Conservation (phyloP, 2,888 invertebrate genomes). For the Drosophila dives region DNA sequence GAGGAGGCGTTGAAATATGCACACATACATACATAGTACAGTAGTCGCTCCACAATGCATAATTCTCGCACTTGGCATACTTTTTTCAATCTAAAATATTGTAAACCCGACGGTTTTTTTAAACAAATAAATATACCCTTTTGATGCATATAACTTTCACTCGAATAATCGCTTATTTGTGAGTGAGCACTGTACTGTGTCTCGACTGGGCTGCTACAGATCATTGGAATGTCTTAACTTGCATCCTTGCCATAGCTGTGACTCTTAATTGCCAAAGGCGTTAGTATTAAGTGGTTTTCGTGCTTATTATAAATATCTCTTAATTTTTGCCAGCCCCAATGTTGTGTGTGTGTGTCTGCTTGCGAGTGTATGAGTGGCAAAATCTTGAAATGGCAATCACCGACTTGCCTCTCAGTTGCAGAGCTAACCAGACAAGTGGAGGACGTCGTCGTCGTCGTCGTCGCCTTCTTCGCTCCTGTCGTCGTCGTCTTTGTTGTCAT, state of each 20-base stretch:
- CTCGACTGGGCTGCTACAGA: conserved; percentile 36
- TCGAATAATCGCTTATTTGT: not conserved
- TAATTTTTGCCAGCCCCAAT: conserved; percentile 79
- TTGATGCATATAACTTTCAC: not conserved
- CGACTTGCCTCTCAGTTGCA: conserved; percentile 51
- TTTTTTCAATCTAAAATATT: not conserved
- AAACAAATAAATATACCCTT: not conserved
- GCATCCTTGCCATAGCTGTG: conserved; percentile 64
- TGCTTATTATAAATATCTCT: conserved; percentile 85
- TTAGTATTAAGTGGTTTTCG: conserved; percentile 85
- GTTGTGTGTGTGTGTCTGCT: conserved; percentile 23
- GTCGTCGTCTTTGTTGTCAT: conserved; percentile 79
- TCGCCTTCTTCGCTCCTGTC: conserved; percentile 57
- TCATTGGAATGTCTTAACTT: conserved; percentile 54
- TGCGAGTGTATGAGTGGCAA: conserved; percentile 54
- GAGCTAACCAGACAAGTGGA: conserved; percentile 67
- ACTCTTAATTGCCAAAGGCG: conserved; percentile 84
- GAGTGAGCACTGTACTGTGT: conserved; percentile 3
- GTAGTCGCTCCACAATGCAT: not conserved
- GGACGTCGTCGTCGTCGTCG: conserved; percentile 46
- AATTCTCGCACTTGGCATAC: not conserved
- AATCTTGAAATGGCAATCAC: conserved; percentile 81
- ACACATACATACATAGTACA: not conserved
- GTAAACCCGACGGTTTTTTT: not conserved
- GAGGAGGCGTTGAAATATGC: not conserved